Evolutionary conservation across 2,797 vertebrate genomes (phyloP).

Genomic region (Pampus argenteus): DNA sequence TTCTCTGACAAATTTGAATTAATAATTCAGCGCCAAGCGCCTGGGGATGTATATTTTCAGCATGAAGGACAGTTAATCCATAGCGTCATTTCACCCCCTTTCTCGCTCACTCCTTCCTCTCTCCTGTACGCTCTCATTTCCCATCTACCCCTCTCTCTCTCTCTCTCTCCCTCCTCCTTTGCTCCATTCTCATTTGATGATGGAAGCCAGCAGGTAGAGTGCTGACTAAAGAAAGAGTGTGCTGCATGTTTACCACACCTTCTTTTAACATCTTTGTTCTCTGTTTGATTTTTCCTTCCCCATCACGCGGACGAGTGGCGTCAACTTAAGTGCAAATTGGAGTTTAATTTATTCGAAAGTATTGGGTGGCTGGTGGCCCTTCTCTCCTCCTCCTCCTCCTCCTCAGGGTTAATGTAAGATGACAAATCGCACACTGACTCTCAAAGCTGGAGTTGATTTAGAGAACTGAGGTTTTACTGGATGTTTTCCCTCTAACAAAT

Average conservation of each 20-base stretch:
- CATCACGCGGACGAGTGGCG: conserved; percentile 47
- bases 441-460: conserved; percentile 64
- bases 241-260: conserved; percentile 34
- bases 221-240: conserved; percentile 78
- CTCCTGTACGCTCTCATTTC: conserved; percentile 51
- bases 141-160: conserved; percentile 34
- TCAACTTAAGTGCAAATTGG: conserved; percentile 65
- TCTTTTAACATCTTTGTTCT: conserved; percentile 58
- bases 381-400: conserved; percentile 18
- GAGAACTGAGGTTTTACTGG: conserved; percentile 15
- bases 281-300: conserved; percentile 46
- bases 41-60: conserved; percentile 89
- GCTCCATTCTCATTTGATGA: conserved; percentile 68
- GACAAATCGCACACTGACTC: conserved; percentile 72
- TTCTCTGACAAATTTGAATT: conserved; percentile 88
- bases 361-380: conserved; percentile 37
- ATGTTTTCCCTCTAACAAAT: conserved; percentile 17
- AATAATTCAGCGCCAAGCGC: conserved; percentile 89
- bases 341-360: conserved; percentile 66
- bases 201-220: conserved; percentile 66
- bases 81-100: conserved; percentile 72
- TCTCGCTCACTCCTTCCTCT: conserved; percentile 49
- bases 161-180: conserved; percentile 44
- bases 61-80: conserved; percentile 92
- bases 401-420: conserved; percentile 66